Evolutionary conservation across 2,888 invertebrate genomes (phyloP).

Genomic region (Heliconius aoede): DNA sequence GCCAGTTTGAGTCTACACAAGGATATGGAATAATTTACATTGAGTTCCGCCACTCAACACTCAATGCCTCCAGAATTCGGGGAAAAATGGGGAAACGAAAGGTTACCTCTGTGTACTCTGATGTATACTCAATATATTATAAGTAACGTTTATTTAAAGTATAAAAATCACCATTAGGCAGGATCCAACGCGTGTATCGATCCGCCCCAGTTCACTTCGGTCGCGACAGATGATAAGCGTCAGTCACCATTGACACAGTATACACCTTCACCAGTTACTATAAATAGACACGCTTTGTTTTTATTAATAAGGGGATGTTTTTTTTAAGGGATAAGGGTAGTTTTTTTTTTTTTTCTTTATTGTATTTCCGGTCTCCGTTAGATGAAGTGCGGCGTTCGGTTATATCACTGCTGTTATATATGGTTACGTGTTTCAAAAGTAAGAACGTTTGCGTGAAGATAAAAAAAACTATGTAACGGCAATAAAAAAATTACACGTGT

Average conservation of each 20-base stretch:
- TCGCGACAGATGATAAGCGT: conserved; percentile 39
- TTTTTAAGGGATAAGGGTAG: not conserved
- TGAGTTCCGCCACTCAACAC: too few species aligned
- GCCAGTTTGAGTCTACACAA: too few species aligned
- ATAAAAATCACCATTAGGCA: not conserved
- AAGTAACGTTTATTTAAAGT: too few species aligned
- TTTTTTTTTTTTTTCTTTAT: not conserved
- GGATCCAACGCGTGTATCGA: conserved; percentile 48
- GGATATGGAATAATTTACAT: too few species aligned
- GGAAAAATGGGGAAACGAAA: too few species aligned
- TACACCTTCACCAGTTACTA: not conserved
- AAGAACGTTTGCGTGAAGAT: not conserved
- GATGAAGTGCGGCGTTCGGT: too few species aligned
- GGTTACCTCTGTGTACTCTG: too few species aligned
- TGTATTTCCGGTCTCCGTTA: too few species aligned
- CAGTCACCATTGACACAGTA: not conserved
- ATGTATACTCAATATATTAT: too few species aligned
- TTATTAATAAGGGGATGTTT: not conserved
- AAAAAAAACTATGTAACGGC: not conserved
- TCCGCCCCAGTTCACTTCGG: conserved; percentile 46
- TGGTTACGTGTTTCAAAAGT: not conserved
- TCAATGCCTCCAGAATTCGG: too few species aligned
- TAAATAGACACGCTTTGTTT: not conserved
- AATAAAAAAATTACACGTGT: conserved; percentile 14
- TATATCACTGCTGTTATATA: too few species aligned